Evolutionary conservation across 2,113 vertebrate species (phyloP).

Genomic region (Strix aluco): DNA sequence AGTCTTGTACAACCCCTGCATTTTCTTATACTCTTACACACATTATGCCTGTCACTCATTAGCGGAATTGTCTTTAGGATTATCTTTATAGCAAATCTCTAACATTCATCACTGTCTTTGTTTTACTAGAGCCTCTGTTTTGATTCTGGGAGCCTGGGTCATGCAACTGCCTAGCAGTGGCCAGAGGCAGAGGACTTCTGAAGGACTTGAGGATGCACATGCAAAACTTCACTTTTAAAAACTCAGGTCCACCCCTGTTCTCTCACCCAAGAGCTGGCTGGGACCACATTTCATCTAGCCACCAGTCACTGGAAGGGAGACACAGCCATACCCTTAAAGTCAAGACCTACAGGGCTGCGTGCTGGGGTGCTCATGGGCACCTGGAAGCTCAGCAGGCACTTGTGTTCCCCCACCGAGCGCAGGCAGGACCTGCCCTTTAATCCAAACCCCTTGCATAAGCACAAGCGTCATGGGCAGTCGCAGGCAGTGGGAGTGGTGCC

Average conservation of each 20-base stretch:
- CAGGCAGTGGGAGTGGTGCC: background rate
- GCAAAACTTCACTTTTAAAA: background rate
- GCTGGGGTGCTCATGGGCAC: rapidly evolving
- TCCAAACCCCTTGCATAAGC: background rate
- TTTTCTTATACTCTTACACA: background rate
- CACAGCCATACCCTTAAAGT: background rate
- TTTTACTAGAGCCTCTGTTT: background rate
- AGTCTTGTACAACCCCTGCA: background rate
- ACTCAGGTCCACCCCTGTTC: background rate
- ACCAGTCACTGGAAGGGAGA: background rate
- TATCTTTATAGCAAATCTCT: background rate
- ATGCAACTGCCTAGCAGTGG: background rate
- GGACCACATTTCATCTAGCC: background rate
- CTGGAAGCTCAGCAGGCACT: background rate
- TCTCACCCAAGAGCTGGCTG: background rate
- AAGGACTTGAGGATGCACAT: rapidly evolving
- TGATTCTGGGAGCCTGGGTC: background rate
- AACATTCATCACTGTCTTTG: background rate
- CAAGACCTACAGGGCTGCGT: background rate
- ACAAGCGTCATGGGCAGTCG: rapidly evolving
- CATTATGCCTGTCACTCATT: background rate
- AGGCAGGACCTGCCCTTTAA: background rate
- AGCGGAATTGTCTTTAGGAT: background rate
- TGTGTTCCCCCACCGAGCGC: rapidly evolving
- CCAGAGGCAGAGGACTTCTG: background rate